A percentile compares a stretch with the other conserved stretches of the same genome.
Conservation (phyloP, 1,140 invertebrate genomes). For the Solen grandis region DNA sequence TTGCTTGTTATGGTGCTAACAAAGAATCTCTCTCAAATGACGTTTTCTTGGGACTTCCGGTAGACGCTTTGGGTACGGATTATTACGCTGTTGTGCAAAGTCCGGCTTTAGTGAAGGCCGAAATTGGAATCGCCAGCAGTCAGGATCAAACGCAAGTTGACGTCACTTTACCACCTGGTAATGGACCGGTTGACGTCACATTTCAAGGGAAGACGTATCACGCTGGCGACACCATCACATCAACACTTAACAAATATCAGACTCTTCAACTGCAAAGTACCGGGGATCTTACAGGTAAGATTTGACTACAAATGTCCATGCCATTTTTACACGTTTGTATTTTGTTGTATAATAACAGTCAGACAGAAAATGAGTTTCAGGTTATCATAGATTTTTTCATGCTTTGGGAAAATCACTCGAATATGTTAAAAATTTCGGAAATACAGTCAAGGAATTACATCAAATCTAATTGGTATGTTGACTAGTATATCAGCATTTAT, state of each 20-base stretch:
- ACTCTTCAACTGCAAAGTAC: slow-evolving; percentile 54
- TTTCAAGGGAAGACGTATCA: slow-evolving; percentile 50
- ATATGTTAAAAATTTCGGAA: too few relatives aligned
- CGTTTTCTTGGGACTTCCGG: slow-evolving; percentile 52
- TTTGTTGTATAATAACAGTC: too few relatives aligned
- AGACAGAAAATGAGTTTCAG: too few relatives aligned
- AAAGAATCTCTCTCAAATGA: slow-evolving; percentile 57
- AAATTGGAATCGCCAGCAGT: slow-evolving; percentile 26
- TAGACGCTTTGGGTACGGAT: slow-evolving; percentile 50
- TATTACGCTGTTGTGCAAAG: slow-evolving; percentile 48
- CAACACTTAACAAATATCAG: slow-evolving; percentile 41
- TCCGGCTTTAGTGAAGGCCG: slow-evolving; percentile 11
- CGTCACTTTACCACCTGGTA: slow-evolving; percentile 20
- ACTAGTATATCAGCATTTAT: too few relatives aligned
- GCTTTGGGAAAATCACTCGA: too few relatives aligned
- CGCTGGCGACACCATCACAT: slow-evolving; percentile 49
- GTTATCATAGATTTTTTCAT: too few relatives aligned
- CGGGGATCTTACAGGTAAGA: slow-evolving; percentile 45
- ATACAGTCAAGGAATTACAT: too few relatives aligned
- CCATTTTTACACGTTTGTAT: too few relatives aligned
- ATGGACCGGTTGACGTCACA: slow-evolving; percentile 20
- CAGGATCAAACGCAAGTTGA: slow-evolving; percentile 37
- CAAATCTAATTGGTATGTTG: too few relatives aligned
- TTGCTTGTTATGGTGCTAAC: slow-evolving; percentile 60
- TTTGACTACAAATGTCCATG: too few relatives aligned